Evolutionary conservation across 2,797 vertebrate genomes (phyloP), one percentile per base, ranked within the genome.

Genomic region (Oceanodroma leucorhoa): DNA sequence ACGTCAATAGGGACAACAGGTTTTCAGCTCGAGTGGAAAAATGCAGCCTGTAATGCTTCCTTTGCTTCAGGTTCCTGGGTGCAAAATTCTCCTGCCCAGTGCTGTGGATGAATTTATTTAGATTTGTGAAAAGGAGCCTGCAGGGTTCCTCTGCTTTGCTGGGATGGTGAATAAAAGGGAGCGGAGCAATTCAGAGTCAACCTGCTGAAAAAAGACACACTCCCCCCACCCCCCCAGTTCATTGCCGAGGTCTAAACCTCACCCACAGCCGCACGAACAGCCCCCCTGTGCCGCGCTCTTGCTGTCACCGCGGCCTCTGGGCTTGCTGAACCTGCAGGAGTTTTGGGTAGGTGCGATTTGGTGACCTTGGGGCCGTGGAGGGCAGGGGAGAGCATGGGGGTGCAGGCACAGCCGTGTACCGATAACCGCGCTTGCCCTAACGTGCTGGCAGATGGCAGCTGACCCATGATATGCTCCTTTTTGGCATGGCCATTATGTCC

Each of bases 261-360:
- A 0, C 4, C 54, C 58, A 5, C 6, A 32, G 48, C 54, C 3
- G 1, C 54, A 38, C 0, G 2, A 67, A 1, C 75, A 76, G 24
- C 43, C 66, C n/a, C 27, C 51, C 5, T 11, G 38, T 23, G 48
- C 43, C 9, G 0, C 1, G 0, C 13, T 89, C 46, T 16, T 5
- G 21, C 71, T 46, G 51, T 23, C 53, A 67, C 61, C 0, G 0
- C 21, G 72, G 62, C 38, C 43, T 75, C 67, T 58, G 91, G 62
- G 62, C 58, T 71, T 8, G 32, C 58, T 71, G 77, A 30, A 18
- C 43, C 32, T 10, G 34, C 40, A 6, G 3, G 24, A 62, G 4
- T 40, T 89, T 58, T 58, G 73, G 53, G 48, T 41, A 10, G 1
- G 1, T 30, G 62, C 6, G 6, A 24, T 87, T 24, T 9, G 11